Evolutionary conservation across 2,113 vertebrate species (phyloP).

Genomic region (Helogale parvula): DNA sequence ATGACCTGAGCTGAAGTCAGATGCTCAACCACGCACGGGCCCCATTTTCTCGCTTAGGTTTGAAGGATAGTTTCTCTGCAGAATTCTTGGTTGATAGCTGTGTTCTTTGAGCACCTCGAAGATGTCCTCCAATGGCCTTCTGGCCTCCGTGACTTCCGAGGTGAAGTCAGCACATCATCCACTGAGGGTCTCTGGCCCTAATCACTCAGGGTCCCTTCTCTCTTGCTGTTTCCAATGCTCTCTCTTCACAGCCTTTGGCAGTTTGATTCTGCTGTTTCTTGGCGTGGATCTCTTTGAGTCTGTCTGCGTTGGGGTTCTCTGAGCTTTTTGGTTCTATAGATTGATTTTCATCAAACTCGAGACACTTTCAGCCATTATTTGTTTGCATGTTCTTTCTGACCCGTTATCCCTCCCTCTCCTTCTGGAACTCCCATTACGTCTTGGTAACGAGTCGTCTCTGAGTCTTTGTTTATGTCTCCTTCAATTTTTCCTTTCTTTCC

Average conservation of each 20-base stretch:
- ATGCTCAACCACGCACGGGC: no score
- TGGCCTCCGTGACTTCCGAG: accelerated
- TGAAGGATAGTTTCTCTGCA: background rate
- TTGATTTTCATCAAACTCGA: background rate
- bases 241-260: background rate
- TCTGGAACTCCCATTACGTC: accelerated
- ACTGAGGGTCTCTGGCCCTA: background rate
- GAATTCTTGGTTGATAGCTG: accelerated
- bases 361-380: background rate
- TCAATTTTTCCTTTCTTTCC: background rate
- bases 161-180: accelerated
- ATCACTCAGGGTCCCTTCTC: background rate
- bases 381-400: no score
- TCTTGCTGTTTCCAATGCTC: background rate
- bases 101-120: background rate
- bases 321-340: background rate
- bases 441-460: accelerated
- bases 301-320: background rate
- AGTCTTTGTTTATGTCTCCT: background rate
- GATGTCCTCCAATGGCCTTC: accelerated
- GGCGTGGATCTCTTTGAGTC: background rate
- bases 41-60: no score
- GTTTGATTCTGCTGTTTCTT: background rate
- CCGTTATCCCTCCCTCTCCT: accelerated
- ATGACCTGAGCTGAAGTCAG: no score